phyloP scores from a whole-genome alignment of 30 jellyfish, hydroid and myxozoan genomes.

The Haliclystus octoradiatus region DNA sequence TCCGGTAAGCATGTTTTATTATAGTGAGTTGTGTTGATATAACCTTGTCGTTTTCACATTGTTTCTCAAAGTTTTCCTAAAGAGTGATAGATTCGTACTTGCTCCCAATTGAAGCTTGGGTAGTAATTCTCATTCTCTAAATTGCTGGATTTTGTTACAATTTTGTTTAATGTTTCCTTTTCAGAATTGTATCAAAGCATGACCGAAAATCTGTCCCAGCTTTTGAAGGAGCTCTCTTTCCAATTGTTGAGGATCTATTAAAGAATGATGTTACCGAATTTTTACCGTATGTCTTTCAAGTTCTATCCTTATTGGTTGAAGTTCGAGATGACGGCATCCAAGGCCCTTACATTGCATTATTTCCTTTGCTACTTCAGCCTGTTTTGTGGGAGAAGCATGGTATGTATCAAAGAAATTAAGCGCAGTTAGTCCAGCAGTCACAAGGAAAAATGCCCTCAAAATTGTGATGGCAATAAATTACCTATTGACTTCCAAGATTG shows the following conservation, averaged over 20 bases:
- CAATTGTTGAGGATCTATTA: slow-evolving; percentile 56
- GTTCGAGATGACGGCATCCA: slow-evolving; percentile 89
- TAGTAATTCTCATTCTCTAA: no score
- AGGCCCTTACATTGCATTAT: slow-evolving; percentile 85
- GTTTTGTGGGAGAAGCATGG: slow-evolving; percentile 97
- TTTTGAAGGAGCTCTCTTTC: slow-evolving; percentile 64
- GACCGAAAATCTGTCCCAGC: slow-evolving; percentile 29
- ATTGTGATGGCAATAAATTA: no score
- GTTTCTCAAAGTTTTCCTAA: no score
- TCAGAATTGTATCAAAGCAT: slow-evolving; percentile 65
- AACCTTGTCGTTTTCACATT: not conserved
- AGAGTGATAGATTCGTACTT: no score
- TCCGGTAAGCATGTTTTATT: slow-evolving; percentile 32
- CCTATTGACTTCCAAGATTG: no score
- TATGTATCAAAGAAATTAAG: slow-evolving; percentile 1
- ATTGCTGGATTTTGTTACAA: no score
- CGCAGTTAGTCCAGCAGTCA: not conserved
- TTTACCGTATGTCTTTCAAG: slow-evolving; percentile 92
- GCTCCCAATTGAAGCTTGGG: no score
- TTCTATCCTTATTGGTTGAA: slow-evolving; percentile 73
- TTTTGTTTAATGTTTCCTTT: no score
- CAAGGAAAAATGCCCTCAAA: no score
- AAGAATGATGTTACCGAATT: slow-evolving; percentile 86
- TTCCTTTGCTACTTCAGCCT: slow-evolving; percentile 84
- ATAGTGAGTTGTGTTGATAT: not conserved